Conservation (phyloP, 2,888 invertebrate genomes). For the Syritta pipiens region DNA sequence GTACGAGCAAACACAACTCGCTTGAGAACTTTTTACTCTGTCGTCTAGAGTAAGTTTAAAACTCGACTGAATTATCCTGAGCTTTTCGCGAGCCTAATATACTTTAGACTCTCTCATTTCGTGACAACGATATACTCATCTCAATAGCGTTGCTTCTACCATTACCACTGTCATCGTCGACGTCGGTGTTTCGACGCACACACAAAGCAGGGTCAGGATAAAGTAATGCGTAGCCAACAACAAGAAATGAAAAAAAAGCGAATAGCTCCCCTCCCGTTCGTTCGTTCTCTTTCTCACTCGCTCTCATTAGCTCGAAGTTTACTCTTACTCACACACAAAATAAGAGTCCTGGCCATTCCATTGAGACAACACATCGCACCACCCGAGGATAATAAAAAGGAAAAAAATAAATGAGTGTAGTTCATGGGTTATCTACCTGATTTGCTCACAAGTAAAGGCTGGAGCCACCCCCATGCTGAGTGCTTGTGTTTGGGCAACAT, state of each 20-base stretch:
- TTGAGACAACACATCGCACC: slow-evolving; percentile 8
- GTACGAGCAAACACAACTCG: slow-evolving; percentile 79
- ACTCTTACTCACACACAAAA: slow-evolving; percentile 24
- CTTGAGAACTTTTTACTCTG: slow-evolving; percentile 62
- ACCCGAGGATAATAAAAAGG: neutral
- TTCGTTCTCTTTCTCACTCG: too few relatives aligned
- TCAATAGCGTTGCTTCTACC: slow-evolving; percentile 10
- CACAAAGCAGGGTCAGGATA: slow-evolving; percentile 22
- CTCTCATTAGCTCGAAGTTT: too few relatives aligned
- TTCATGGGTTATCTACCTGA: slow-evolving; percentile 56
- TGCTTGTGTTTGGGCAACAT: slow-evolving; percentile 39
- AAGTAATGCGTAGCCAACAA: slow-evolving; percentile 62
- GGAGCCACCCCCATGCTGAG: slow-evolving; percentile 13
- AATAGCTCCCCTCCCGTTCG: too few relatives aligned
- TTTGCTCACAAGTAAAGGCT: slow-evolving; percentile 34
- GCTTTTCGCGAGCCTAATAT: slow-evolving; percentile 74
- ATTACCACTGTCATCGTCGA: neutral
- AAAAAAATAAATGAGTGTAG: slow-evolving; percentile 21
- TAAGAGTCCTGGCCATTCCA: slow-evolving; percentile 18
- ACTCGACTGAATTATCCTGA: slow-evolving; percentile 78
- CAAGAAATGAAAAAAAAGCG: too few relatives aligned
- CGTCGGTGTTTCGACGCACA: neutral
- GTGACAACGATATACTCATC: too few relatives aligned
- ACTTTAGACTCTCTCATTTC: slow-evolving; percentile 62
- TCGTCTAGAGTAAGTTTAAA: slow-evolving; percentile 78